Evolutionary conservation across 2,113 vertebrate genomes (phyloP), one percentile per base, ranked within the genome.

Genomic region (Dasyornis broadbenti): DNA sequence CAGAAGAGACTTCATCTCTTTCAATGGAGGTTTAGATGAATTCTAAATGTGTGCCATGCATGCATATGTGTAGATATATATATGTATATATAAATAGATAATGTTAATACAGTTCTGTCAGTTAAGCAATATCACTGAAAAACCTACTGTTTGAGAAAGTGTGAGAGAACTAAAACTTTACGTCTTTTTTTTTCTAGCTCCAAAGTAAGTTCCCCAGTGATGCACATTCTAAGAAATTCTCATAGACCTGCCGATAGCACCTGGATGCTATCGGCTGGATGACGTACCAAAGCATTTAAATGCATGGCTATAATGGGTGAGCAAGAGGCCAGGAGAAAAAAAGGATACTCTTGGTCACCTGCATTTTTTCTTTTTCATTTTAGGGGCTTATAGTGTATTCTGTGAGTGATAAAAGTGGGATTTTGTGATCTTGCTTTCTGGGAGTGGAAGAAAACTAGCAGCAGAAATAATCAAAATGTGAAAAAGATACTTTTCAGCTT

Each of bases 321-420:
- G 27, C 26, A 63, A 70, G 27, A 70, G 63, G 22, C 39, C 68
- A 76, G n/a, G 53, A 14, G 57, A 71, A 92, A 64, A 89, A 59
- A n/a, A 2, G 15, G 17, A 73, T 82, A 15, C 11, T 88, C n/a
- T 93, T 49, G n/a, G 40, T 64, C 77, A 79, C 33, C 37, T 92
- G 53, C 31, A 56, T 82, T 95, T 72, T 72, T 89, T 78, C 10
- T 65, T 95, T 89, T 93, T 83, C 14, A 77, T 96, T 90, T 92
- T 80, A 63, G 27, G 37, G 21, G 22, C 20, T 93, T 92, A 77
- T 59, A 12, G 15, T 47, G 7, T 75, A n/a, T 88, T 86, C 35
- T 35, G n/a, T 10, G 8, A 77, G 42, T 54, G 64, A 94, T 94
- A 96, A 59, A 95, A 81, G 26, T 40, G 12, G 77, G 69, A 86